Conservation (phyloP, 2,888 invertebrate species). For the Conomelus anceps region DNA sequence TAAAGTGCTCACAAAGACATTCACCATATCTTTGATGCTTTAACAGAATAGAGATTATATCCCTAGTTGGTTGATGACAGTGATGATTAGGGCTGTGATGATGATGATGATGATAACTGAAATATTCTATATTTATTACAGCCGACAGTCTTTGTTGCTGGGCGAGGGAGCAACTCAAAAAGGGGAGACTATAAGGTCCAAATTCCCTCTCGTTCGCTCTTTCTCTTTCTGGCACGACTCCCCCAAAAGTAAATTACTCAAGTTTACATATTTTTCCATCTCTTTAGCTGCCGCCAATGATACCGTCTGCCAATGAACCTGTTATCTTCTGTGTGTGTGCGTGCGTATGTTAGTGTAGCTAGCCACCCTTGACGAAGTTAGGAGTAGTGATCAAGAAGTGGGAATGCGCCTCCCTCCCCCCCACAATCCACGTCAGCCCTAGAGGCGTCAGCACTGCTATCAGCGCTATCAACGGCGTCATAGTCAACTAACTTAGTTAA, state of each 20-base stretch:
- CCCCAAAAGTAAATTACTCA: slow-evolving; percentile 25
- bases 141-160: neutral
- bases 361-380: neutral
- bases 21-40: neutral
- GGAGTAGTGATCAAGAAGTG: neutral
- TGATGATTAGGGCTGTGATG: neutral
- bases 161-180: neutral
- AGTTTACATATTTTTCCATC: slow-evolving; percentile 30
- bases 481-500: neutral
- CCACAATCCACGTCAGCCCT: too few species aligned
- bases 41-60: neutral
- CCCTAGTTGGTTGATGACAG: neutral
- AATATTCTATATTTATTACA: neutral
- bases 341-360: neutral
- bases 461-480: neutral
- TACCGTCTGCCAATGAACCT: too few species aligned
- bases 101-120: neutral
- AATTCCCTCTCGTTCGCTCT: neutral
- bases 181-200: neutral
- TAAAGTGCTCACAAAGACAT: neutral
- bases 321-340: neutral
- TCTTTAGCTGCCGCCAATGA: slow-evolving; percentile 18
- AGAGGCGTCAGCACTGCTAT: too few species aligned
- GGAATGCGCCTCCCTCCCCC: too few species aligned
- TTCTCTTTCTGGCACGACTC: neutral